Percentiles rank a stretch among this genome's conserved stretches.
These are phyloP conservation scores for Carettochelys insculpta DNA, from an alignment of 2,113 vertebrate genomes.

Conservation along the genomic window DNA sequence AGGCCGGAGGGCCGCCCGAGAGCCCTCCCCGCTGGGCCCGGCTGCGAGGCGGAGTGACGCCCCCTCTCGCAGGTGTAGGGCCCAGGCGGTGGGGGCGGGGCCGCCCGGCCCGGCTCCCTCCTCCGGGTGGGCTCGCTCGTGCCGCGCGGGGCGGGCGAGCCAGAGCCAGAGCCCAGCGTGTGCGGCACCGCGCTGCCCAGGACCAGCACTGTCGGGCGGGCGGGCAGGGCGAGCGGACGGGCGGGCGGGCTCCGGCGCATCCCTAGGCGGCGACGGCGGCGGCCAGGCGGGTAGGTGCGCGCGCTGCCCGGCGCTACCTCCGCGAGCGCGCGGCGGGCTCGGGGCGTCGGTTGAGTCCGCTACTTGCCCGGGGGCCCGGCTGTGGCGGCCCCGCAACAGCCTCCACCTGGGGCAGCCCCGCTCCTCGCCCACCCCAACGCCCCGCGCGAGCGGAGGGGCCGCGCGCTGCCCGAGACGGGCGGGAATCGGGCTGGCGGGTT, in stretches of 20 bases:
- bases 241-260: conserved; percentile 17
- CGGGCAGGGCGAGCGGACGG: neutral
- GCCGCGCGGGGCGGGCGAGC: conserved; percentile 17
- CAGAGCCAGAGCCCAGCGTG: neutral
- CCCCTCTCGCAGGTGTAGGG: neutral
- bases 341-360: neutral
- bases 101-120: neutral
- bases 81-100: neutral
- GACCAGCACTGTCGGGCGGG: conserved; percentile 39
- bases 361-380: neutral
- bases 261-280: neutral
- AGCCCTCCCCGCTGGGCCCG: neutral
- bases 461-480: too few species aligned
- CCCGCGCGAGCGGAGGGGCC: too few species aligned
- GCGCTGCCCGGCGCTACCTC: neutral
- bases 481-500: too few species aligned
- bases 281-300: neutral
- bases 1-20: too few species aligned
- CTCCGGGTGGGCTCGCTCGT: neutral
- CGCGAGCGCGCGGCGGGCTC: neutral
- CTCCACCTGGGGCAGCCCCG: neutral
- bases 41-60: neutral
- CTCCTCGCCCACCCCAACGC: too few species aligned
- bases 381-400: too few species aligned
- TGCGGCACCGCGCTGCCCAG: conserved; percentile 56